phyloP scores from a whole-genome alignment of 2,888 invertebrate species.

The Synergus japonicus region DNA sequence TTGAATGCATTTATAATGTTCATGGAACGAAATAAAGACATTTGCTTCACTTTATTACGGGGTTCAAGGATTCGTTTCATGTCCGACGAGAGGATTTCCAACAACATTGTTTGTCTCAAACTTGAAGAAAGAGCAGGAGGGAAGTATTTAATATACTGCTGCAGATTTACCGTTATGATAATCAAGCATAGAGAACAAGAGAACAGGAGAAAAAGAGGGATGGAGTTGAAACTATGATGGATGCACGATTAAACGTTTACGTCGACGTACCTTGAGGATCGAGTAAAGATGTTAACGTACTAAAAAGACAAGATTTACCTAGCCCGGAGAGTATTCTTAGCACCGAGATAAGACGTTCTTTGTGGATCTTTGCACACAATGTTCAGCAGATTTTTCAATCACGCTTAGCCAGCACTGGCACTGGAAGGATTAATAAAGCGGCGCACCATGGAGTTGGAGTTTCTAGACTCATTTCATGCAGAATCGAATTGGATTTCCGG shows the following conservation, averaged over 20 bases:
- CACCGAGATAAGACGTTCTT: slow-evolving; percentile 51
- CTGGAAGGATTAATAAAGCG: slow-evolving; percentile 75
- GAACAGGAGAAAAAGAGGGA: slow-evolving; percentile 20
- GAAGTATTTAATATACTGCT: slow-evolving; percentile 30
- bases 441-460: slow-evolving; percentile 67
- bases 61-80: slow-evolving; percentile 9
- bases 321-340: slow-evolving; percentile 45
- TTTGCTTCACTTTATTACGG: slow-evolving; percentile 35
- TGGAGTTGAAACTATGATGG: slow-evolving; percentile 35
- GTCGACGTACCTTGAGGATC: slow-evolving; percentile 9
- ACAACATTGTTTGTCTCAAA: slow-evolving; percentile 1
- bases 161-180: slow-evolving; percentile 26
- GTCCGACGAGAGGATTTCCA: slow-evolving; percentile 9
- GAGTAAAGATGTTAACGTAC: slow-evolving; percentile 27
- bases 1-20: slow-evolving; percentile 9
- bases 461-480: slow-evolving; percentile 74
- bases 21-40: slow-evolving; percentile 22
- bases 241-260: slow-evolving; percentile 39
- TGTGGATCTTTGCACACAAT: slow-evolving; percentile 49
- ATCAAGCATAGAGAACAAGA: slow-evolving; percentile 30
- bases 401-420: slow-evolving; percentile 65
- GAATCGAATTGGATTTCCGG: slow-evolving; percentile 76
- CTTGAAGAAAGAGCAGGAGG: slow-evolving; percentile 19
- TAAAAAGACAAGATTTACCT: slow-evolving; percentile 35
- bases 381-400: slow-evolving; percentile 73